phyloP scores from a whole-genome alignment of 2,113 vertebrate species.

The Equus quagga region DNA sequence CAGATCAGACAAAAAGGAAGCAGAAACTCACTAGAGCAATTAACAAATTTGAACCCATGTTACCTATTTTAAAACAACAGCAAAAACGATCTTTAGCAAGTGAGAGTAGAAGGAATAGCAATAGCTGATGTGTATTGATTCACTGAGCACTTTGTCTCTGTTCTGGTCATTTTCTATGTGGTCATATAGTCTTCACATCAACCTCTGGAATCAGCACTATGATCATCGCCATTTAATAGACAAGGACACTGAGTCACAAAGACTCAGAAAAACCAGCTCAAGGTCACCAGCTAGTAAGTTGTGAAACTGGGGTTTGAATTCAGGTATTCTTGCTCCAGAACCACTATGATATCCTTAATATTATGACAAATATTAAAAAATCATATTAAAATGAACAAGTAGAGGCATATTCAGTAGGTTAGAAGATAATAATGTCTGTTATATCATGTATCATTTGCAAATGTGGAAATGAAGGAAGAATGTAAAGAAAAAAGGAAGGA shows the following conservation, averaged over 20 bases:
- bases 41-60: background rate
- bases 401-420: background rate
- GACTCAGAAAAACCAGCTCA: background rate
- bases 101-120: background rate
- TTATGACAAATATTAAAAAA: conserved; percentile 4
- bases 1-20: background rate
- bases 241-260: background rate
- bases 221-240: background rate
- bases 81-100: background rate
- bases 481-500: background rate
- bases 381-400: conserved; percentile 44
- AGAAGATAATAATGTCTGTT: background rate
- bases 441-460: conserved; percentile 19
- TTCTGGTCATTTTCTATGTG: background rate
- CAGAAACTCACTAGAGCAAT: background rate
- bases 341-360: background rate
- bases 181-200: background rate
- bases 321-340: background rate
- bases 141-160: background rate
- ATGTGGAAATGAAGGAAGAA: background rate
- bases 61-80: background rate
- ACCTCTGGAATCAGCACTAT: background rate
- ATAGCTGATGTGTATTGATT: background rate
- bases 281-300: background rate
- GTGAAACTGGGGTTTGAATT: background rate